These are phyloP conservation scores for Python bivittatus DNA, from an alignment of 2,113 vertebrate genomes.

Conservation along the genomic window DNA sequence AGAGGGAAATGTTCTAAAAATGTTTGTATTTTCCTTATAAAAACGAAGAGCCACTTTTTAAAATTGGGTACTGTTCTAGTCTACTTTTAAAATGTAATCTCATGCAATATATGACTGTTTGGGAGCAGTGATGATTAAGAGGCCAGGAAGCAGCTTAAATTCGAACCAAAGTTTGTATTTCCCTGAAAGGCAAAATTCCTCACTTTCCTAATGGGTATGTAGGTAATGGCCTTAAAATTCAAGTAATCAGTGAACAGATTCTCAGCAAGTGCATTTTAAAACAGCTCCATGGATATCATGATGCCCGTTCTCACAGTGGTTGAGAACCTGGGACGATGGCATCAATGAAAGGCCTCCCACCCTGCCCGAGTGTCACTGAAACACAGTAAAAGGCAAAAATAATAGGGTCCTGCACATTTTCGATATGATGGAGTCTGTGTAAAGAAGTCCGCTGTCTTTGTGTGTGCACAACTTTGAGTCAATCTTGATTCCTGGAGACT, in stretches of 20 bases:
- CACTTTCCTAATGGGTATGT: constrained; percentile 50
- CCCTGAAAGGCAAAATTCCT: constrained; percentile 51
- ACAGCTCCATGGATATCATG: constrained; percentile 37
- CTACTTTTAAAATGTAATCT: constrained; percentile 61
- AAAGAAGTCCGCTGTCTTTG: not conserved
- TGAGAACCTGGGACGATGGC: constrained; percentile 44
- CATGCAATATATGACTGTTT: constrained; percentile 71
- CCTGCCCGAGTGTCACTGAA: not conserved
- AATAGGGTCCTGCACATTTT: not conserved
- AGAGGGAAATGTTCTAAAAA: constrained; percentile 39
- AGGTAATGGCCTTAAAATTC: constrained; percentile 7
- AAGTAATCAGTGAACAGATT: constrained; percentile 47
- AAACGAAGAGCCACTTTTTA: constrained; percentile 57
- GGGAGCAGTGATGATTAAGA: constrained; percentile 60
- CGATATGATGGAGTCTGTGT: not conserved
- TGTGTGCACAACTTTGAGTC: not conserved
- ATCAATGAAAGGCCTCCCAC: constrained; percentile 43
- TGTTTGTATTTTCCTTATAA: constrained; percentile 54
- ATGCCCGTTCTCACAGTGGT: constrained; percentile 23
- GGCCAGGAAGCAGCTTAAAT: constrained; percentile 56
- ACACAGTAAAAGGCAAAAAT: not conserved
- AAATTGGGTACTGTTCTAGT: constrained; percentile 63
- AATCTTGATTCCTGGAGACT: not conserved
- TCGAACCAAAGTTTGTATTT: constrained; percentile 41
- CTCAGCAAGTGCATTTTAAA: constrained; percentile 48